phyloP scores from a whole-genome alignment of 2,113 vertebrate species.

The Apistogramma diplotaenia region DNA sequence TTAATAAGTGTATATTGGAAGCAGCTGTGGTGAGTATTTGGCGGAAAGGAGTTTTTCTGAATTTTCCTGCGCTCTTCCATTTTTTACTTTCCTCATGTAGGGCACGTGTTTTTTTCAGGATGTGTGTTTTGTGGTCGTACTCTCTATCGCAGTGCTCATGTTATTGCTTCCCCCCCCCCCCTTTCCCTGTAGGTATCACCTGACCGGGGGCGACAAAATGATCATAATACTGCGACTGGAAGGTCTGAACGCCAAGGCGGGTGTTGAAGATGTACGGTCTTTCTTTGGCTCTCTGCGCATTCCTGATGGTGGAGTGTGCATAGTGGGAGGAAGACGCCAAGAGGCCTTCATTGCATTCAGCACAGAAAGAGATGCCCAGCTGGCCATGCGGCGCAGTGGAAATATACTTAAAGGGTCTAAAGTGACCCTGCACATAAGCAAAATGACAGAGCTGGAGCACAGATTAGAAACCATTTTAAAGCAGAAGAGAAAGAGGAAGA shows the following conservation, averaged over 20 bases:
- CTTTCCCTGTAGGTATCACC: background rate
- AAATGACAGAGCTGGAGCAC: conserved; percentile 85
- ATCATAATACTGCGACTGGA: conserved; percentile 87
- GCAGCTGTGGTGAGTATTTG: background rate
- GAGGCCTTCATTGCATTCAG: conserved; percentile 96
- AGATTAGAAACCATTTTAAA: conserved; percentile 80
- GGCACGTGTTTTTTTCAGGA: background rate
- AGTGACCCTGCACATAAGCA: conserved; percentile 86
- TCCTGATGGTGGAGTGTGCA: conserved; percentile 91
- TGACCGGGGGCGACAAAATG: conserved; percentile 65
- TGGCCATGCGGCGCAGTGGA: conserved; percentile 84
- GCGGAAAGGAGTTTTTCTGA: background rate
- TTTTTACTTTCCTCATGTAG: background rate
- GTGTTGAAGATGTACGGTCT: conserved; percentile 86
- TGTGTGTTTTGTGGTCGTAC: fast-evolving
- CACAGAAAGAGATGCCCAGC: conserved; percentile 85
- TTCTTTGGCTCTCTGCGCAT: conserved; percentile 90
- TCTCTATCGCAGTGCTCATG: fast-evolving
- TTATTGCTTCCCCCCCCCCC: background rate
- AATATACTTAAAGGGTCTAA: conserved; percentile 81
- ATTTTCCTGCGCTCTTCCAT: background rate
- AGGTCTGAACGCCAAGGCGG: conserved; percentile 88
- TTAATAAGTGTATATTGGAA: background rate
- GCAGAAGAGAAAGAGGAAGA: conserved; percentile 37
- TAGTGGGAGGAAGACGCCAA: conserved; percentile 86